Base-by-base conservation (phyloP, 1,140 invertebrate species). In the Trichogramma pretiosum region DNA sequence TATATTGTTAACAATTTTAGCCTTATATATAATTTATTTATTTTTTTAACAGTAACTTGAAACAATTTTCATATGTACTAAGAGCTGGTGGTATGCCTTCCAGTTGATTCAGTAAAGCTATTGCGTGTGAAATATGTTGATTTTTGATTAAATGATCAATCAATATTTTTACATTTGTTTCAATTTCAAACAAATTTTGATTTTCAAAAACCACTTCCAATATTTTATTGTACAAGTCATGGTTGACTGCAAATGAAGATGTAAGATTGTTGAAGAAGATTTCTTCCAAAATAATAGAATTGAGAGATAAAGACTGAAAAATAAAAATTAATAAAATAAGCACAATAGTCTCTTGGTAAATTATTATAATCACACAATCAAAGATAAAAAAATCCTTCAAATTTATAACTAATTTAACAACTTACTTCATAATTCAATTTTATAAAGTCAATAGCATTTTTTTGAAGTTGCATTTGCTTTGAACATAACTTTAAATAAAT, bases 181-280 rank as follows among this genome's bases (percentile, higher is more conserved):
- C 59, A 28, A 66, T 55, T 28, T 65, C 57, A 0, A 53, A 17
- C 45, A 67, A 45, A 19, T 58, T 60, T 45, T 59, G 56, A 53
- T 72, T 68, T 13, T 58, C 14, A 47, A 72, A 63, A 11, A 72
- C 61, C 37, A 61, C 55, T 39, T 67, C 63, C 10, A 72, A 52
- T 28, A 71, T 67, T 54, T 56, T 56, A 39, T 63, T 55, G 17
- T 69, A 71, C 17, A 71, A 45, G 9, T 60, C 55, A 48, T 68
- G 64, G 51, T 59, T 61, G 3, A 68, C 64, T 30, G 51, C 53
- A 19, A 72, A 72, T 13, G 40, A 60, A 14, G 54, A 36, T 5
- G 67, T 70, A 22, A 72, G 55, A 50, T 71, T 61, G 53, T 62
- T 65, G 37, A 65, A 61, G 37, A 71, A 71, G 3, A 71, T 42